Evolutionary conservation across 2,113 vertebrate species (phyloP), one percentile per base, ranked within the genome.

Genomic region (Tachycineta bicolor): DNA sequence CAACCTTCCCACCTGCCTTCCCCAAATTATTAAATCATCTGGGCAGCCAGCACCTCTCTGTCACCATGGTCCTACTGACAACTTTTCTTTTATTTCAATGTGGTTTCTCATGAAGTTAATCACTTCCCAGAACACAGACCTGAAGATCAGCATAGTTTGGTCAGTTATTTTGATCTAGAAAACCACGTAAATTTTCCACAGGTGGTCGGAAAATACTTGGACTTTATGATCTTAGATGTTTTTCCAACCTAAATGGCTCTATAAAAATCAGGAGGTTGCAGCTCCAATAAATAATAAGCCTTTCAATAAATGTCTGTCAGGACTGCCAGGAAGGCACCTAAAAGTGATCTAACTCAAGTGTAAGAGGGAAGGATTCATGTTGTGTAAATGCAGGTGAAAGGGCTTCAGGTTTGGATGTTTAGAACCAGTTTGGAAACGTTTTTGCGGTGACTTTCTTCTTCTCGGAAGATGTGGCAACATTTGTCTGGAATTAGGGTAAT

Each of bases 81-180:
- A 3, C 22, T 56, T 2, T 19, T 12, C 22, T 56, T 2, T 19
- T 12, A 3, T 22, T 52, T 24, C 65, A 88, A 33, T 33, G 39
- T 3, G 6, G 15, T 11, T 34, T 56, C 49, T 79, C 1, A 24
- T n/a, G 44, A 26, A 68, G 13, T 23, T 31, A 12, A 53, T 63
- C 0, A 0, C 58, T 52, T 75, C 41, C 75, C 44, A 85, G 39
- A 55, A 31, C 6, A 6, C 0, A 0, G 29, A n/a, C 12, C 9
- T 83, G 80, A 37, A 70, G 59, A 63, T 33, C n/a, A 46, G 11
- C 29, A 21, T 2, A 7, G 19, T 41, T 65, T 77, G 65, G 14
- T 58, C 29, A 14, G 17, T 13, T 46, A 3, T 41, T 71, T 47
- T 90, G 20, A 7, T 26, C 5, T 59, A 34, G 24, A 10, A 11